Base-by-base conservation (phyloP, 2,888 invertebrate genomes). In the Eristalis arbustorum region DNA sequence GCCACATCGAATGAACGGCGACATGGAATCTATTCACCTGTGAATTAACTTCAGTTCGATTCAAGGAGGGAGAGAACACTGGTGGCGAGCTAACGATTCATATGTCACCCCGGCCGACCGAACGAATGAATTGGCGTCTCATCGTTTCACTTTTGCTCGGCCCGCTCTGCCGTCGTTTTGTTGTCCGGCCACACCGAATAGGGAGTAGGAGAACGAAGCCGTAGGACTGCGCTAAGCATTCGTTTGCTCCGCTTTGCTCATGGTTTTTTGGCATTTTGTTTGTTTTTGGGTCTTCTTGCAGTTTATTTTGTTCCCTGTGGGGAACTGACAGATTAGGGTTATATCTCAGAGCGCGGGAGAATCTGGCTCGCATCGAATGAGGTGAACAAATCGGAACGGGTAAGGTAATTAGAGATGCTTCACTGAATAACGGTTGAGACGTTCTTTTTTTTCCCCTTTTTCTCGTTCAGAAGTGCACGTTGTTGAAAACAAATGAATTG, bases 1-100 rank as follows among this genome's bases (percentile, higher is more conserved):
- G 49, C 59, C 22, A 37, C 73, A 57, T n/a, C 57, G 31, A 57
- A 37, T 31, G 18, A 74, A 18, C 42, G 57, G 40, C 62, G 40
- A 71, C 61, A 76, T 75, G 42, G 34, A 69, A 80, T 67, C 67
- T 68, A 68, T 75, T 84, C 84, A 84, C 84, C 81, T 84, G 84
- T 81, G 84, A 81, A 84, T 84, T 84, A 72, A 80, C 81, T 76
- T 73, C 72, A 22, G 57, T 72, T 72, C 49, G 82, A 63, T 68
- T 64, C 73, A 13, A 10, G 10, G 31, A 31, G 31, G 0, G 31
- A 28, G 34, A 34, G 34, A 11, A 11, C 0, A 13, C 37, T 37
- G 37, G 37, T 37, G 37, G 37, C 62, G 37, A 73, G 23, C 59
- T 23, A 57, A 37, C 72, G 71, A 76, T 73, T 71, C 72, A 68